phyloP scores from a whole-genome alignment of 2,888 invertebrate genomes.

The Cosmia pyralina region DNA sequence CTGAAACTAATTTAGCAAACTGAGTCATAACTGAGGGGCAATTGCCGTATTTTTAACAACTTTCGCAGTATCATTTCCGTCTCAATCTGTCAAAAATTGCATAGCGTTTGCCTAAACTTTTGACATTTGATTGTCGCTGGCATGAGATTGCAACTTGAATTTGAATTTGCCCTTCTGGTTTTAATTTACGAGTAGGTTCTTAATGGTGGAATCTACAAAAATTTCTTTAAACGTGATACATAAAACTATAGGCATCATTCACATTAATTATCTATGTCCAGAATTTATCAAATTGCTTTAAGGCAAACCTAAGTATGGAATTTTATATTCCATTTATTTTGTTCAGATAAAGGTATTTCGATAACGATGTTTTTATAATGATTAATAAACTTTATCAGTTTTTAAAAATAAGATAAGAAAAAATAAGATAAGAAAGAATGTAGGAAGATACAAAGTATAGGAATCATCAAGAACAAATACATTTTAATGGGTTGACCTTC shows the following conservation, averaged over 20 bases:
- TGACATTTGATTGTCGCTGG: too few relatives aligned
- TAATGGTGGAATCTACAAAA: not conserved
- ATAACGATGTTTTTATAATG: slow-evolving; percentile 29
- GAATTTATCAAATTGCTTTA: not conserved
- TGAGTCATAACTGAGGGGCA: too few relatives aligned
- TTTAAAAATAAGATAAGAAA: slow-evolving; percentile 25
- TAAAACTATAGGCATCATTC: not conserved
- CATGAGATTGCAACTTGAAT: too few relatives aligned
- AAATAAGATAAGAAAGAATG: slow-evolving; percentile 15
- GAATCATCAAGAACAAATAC: not conserved
- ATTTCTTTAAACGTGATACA: not conserved
- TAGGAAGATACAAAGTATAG: not conserved
- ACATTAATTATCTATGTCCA: not conserved
- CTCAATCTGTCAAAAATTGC: too few relatives aligned
- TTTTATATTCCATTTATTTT: not conserved
- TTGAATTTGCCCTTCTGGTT: too few relatives aligned
- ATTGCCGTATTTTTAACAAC: too few relatives aligned
- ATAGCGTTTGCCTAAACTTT: too few relatives aligned
- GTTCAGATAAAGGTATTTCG: slow-evolving; percentile 24
- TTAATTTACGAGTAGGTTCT: not conserved
- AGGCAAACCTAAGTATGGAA: not conserved
- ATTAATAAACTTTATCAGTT: slow-evolving; percentile 30
- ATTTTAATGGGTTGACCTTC: slow-evolving; percentile 12
- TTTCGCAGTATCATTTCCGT: too few relatives aligned
- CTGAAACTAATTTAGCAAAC: not conserved